Evolutionary conservation across 1,140 invertebrate species (phyloP).

Genomic region (Semibalanus balanoides): DNA sequence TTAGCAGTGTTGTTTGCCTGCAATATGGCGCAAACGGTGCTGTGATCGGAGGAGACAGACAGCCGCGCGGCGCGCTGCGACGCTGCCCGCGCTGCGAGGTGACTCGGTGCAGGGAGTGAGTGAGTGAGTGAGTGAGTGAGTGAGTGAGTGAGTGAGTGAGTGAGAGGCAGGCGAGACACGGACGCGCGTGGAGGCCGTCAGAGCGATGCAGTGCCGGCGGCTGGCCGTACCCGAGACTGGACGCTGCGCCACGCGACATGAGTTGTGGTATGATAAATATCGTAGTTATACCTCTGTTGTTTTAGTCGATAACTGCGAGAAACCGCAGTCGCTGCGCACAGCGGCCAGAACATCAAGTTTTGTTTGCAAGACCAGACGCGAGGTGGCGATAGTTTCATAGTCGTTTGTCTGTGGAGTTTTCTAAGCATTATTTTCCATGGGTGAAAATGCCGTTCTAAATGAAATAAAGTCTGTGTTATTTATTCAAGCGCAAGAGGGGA

Average conservation of each 20-base stretch:
- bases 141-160: neutral
- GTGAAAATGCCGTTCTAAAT: neutral
- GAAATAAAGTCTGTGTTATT: constrained; percentile 2
- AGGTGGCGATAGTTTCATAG: neutral
- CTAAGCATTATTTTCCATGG: neutral
- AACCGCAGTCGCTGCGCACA: neutral
- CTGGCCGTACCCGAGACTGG: neutral
- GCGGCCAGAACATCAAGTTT: neutral
- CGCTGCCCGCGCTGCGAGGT: too few relatives aligned
- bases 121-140: neutral
- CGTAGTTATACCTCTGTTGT: neutral
- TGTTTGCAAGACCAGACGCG: neutral
- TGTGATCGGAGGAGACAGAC: neutral
- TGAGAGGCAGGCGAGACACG: neutral
- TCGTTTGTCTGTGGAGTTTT: neutral
- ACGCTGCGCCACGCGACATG: neutral
- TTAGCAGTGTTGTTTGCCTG: neutral
- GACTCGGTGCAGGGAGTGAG: too few relatives aligned
- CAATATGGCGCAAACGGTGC: constrained; percentile 1
- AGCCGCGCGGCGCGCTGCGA: neutral
- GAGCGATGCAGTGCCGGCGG: neutral
- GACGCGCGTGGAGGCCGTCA: too few relatives aligned
- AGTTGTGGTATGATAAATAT: constrained; percentile 1
- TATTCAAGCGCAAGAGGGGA: neutral
- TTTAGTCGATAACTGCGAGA: neutral